Base-by-base conservation (phyloP, 2,113 vertebrate genomes). In the Herpetotheres cachinnans region DNA sequence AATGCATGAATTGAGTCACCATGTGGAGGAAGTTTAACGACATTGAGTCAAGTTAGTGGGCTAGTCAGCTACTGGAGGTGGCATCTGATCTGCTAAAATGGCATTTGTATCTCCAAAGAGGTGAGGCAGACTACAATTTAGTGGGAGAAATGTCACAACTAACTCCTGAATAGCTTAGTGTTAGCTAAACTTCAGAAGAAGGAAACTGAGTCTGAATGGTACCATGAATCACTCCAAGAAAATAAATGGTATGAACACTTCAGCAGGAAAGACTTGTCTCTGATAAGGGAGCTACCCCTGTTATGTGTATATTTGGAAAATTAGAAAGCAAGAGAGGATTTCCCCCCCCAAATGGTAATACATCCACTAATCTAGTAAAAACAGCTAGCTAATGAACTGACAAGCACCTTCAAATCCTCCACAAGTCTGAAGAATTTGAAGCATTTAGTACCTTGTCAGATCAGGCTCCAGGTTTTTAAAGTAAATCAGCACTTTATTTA, bases 401-500 rank as follows among this genome's bases (percentile, higher is more conserved):
- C 13, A 47, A 55, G 21, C 18, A 22, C 44, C 29, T 91, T 84
- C 15, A 67, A 65, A 72, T 76, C 34, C 22, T 55, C n/a, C 32
- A 49, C 52, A 65, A 56, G 7, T 40, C 46, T 91, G 66, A 79
- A 85, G 62, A 82, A 65, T 74, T 55, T 89, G 69, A 96, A 94
- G 25, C 34, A 47, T 50, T 84, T 34, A 9, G 32, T 61, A 76
- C 42, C 21, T 76, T 84, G 38, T 56, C 73, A 93, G 61, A 93
- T 76, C 44, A 82, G 56, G 26, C 10, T 94, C 34, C 25, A 54
- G 11, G 8, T 72, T 95, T 87, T 80, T 94, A 46, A 91, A 91
- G 66, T 56, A 94, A 91, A 91, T 82, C 81, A 82, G 70, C 52
- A 52, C 49, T 89, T 82, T 96, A 93, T 91, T 96, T 93, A 40